phyloP scores from a whole-genome alignment of 1,140 invertebrate genomes.

The Gonioctena quinquepunctata region DNA sequence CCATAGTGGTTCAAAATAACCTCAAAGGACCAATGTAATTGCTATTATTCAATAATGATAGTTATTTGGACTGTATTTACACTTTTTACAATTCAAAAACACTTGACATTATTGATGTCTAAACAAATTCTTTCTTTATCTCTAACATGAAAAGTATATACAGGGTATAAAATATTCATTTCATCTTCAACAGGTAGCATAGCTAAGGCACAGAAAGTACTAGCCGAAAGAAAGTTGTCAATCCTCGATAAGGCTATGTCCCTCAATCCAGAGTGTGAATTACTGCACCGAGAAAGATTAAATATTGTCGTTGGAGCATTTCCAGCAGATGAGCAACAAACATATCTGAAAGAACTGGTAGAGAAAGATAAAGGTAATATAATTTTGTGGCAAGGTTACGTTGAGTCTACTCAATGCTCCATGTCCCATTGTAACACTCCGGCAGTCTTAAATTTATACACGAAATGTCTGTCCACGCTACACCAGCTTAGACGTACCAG shows the following conservation, averaged over 20 bases:
- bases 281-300: slow-evolving; percentile 59
- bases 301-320: slow-evolving; percentile 57
- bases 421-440: slow-evolving; percentile 65
- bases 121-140: too few relatives aligned
- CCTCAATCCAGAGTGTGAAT: slow-evolving; percentile 56
- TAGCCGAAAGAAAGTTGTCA: slow-evolving; percentile 60
- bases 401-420: slow-evolving; percentile 62
- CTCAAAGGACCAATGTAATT: too few relatives aligned
- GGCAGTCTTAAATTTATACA: slow-evolving; percentile 61
- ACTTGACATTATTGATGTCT: too few relatives aligned
- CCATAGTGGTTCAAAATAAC: too few relatives aligned
- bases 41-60: too few relatives aligned
- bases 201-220: slow-evolving; percentile 54
- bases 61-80: too few relatives aligned
- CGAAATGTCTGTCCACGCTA: slow-evolving; percentile 61
- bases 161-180: too few relatives aligned
- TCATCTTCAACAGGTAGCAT: too few relatives aligned
- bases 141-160: too few relatives aligned
- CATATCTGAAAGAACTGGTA: slow-evolving; percentile 52
- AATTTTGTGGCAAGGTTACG: slow-evolving; percentile 63
- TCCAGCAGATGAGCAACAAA: slow-evolving; percentile 62
- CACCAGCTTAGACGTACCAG: slow-evolving; percentile 54
- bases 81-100: too few relatives aligned
- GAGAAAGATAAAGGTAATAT: slow-evolving; percentile 62
- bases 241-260: slow-evolving; percentile 63